These are phyloP conservation scores for Ptiloglossa arizonensis DNA, from an alignment of 1,140 invertebrate genomes.

Conservation along the genomic window DNA sequence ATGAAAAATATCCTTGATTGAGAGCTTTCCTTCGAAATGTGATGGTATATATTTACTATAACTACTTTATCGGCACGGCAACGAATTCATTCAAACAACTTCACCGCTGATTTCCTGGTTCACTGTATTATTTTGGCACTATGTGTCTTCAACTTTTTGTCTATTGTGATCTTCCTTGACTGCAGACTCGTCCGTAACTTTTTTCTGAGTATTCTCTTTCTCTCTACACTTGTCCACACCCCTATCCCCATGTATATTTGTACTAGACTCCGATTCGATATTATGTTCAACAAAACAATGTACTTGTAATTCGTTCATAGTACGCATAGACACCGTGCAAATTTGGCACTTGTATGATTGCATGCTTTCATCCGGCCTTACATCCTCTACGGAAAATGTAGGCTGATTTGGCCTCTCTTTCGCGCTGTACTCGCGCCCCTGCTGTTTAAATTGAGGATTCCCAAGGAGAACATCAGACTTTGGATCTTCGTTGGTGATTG, in stretches of 20 bases:
- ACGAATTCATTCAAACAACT: conserved; percentile 18
- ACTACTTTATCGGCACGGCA: conserved; percentile 27
- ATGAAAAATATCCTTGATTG: not conserved
- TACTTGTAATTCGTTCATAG: conserved; percentile 73
- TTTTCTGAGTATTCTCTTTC: conserved; percentile 70
- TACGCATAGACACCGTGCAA: conserved; percentile 70
- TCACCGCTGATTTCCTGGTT: conserved; percentile 30
- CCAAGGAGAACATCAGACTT: conserved; percentile 58
- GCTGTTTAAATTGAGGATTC: conserved; percentile 62
- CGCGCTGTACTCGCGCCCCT: conserved; percentile 43
- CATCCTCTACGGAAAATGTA: conserved; percentile 28
- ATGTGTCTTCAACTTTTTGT: conserved; percentile 67
- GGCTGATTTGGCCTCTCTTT: conserved; percentile 36
- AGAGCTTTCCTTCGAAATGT: conserved; percentile 30
- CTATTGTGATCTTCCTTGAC: conserved; percentile 58
- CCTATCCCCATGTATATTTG: conserved; percentile 55
- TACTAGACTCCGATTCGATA: conserved; percentile 65
- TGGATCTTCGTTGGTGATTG: conserved; percentile 62
- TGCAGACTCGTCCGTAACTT: conserved; percentile 48
- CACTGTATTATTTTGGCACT: conserved; percentile 71
- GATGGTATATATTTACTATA: conserved; percentile 15
- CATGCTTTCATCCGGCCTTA: conserved; percentile 53
- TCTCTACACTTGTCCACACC: conserved; percentile 47
- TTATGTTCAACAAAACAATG: conserved; percentile 77
- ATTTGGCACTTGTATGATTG: conserved; percentile 74